phyloP scores from a whole-genome alignment of 2,888 invertebrate species.

The Dendrolimus houi region DNA sequence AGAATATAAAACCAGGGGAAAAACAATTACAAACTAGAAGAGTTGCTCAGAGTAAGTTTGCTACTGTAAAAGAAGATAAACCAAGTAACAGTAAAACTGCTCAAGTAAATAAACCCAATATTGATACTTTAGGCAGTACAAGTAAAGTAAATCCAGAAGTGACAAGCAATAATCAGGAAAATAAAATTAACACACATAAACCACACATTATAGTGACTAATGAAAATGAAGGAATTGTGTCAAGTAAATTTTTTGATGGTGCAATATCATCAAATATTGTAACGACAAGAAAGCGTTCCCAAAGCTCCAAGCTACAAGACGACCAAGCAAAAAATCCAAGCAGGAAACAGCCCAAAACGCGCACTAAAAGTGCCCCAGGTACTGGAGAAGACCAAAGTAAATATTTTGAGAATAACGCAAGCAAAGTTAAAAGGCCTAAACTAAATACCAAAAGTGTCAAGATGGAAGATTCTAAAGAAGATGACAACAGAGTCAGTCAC shows the following conservation, averaged over 20 bases:
- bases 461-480: slow-evolving; percentile 17
- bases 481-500: slow-evolving; percentile 52
- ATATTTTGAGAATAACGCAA: slow-evolving; percentile 37
- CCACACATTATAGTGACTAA: slow-evolving; percentile 39
- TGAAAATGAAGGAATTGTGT: slow-evolving; percentile 25
- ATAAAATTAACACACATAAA: background rate
- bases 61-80: background rate
- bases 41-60: background rate
- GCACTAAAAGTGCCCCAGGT: slow-evolving; percentile 50
- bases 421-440: slow-evolving; percentile 21
- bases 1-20: slow-evolving; percentile 3
- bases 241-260: slow-evolving; percentile 46
- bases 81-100: background rate
- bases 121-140: background rate
- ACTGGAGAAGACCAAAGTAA: slow-evolving; percentile 39
- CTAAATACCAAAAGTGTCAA: slow-evolving; percentile 2
- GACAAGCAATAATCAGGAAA: background rate
- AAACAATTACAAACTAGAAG: slow-evolving; percentile 5
- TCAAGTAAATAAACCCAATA: background rate
- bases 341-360: slow-evolving; percentile 8
- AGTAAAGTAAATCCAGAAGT: background rate
- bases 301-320: slow-evolving; percentile 15
- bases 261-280: slow-evolving; percentile 8
- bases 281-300: slow-evolving; percentile 22
- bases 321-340: slow-evolving; percentile 5